phyloP scores from a whole-genome alignment of 2,888 invertebrate species.

The Gymnoscelis rufifasciata region DNA sequence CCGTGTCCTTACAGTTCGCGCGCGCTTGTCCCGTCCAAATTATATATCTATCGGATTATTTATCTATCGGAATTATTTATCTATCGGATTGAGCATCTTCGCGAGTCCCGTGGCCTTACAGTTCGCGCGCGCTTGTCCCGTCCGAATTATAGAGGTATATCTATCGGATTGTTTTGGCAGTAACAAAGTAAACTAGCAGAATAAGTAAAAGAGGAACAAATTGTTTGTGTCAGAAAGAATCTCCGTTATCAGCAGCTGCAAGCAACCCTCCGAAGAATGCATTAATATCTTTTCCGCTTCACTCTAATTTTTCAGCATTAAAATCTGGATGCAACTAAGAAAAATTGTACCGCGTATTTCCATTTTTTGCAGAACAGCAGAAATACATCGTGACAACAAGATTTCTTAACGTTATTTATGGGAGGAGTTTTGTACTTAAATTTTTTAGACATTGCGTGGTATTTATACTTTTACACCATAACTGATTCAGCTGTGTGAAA shows the following conservation, averaged over 20 bases:
- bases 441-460: too few relatives aligned
- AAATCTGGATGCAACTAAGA: constrained; percentile 38
- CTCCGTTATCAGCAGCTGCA: constrained; percentile 29
- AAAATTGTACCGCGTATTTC: constrained; percentile 36
- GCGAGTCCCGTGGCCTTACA: too few relatives aligned
- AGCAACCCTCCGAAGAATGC: constrained; percentile 33
- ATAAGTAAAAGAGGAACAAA: constrained; percentile 16
- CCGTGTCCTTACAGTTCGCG: too few relatives aligned
- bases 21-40: too few relatives aligned
- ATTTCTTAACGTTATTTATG: constrained; percentile 19
- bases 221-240: constrained; percentile 10
- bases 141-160: too few relatives aligned
- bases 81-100: too few relatives aligned
- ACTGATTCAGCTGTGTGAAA: too few relatives aligned
- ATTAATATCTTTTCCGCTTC: constrained; percentile 41
- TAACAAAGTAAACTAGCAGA: neutral
- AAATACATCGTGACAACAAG: constrained; percentile 16
- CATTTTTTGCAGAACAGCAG: constrained; percentile 13
- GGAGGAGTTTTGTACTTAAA: constrained; percentile 9
- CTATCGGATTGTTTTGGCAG: too few relatives aligned
- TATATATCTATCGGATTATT: too few relatives aligned
- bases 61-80: too few relatives aligned
- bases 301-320: constrained; percentile 50
- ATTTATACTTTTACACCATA: too few relatives aligned
- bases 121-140: too few relatives aligned